Base-by-base conservation (phyloP, 2,113 vertebrate genomes). In the Lonchura striata region DNA sequence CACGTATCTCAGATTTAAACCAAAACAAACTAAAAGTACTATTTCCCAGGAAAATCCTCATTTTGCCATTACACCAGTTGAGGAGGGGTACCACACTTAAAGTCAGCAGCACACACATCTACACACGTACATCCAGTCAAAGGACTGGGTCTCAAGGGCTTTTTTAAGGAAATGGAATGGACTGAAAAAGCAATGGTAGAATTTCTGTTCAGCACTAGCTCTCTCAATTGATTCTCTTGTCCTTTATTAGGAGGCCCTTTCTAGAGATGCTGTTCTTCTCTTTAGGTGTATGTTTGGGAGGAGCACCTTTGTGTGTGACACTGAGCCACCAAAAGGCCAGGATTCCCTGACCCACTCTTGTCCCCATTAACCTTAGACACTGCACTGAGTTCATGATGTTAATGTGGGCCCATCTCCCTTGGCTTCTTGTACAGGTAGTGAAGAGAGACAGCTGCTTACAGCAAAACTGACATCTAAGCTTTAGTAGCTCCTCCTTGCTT, bases 61-160 rank as follows among this genome's bases (percentile, higher is more conserved):
- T 83, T 86, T 75, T 85, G 53, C 90, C 86, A 37, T 61, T 61
- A 81, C 3, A 6, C 75, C 74, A 25, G 41, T 16, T 13, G 10
- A 86, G 68, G 49, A 80, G 39, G 65, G 54, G 24, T 39, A 72
- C 64, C 71, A 74, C 86, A 19, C 63, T 54, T 18, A 41, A 41
- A 76, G 35, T 54, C 91, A 92, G 88, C 3, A 0, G 90, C 63
- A 54, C 0, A 0, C 71, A 69, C 39, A 66, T 74, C 93, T 82
- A 44, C 71, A 74, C 57, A 79, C 0, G 0, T 60, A 28, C 49
- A 41, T 70, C 82, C 91, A 90, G 90, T 53, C n/a, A 18, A 9
- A 75, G 68, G 44, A 53, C 88, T 92, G 79, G 79, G 10, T 82
- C 56, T 81, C 88, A 93, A 97, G 95, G 95, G 94, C 86, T 94